phyloP scores from a whole-genome alignment of 2,888 invertebrate species.

The Caenorhabditis afra region DNA sequence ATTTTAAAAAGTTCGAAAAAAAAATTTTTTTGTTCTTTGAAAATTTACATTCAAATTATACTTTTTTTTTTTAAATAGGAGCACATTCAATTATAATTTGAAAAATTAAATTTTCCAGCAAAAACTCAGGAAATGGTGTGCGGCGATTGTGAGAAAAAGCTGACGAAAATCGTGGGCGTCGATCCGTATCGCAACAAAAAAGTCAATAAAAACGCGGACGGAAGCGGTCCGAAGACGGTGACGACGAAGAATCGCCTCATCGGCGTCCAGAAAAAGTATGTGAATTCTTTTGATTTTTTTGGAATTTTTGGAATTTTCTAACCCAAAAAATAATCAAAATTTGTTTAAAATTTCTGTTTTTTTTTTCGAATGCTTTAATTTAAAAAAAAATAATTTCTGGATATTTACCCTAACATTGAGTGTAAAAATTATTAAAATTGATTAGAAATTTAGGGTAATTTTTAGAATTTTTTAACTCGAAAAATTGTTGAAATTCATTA shows the following conservation, averaged over 20 bases:
- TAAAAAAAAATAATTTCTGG: no score
- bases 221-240: slow-evolving; percentile 59
- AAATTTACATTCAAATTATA: not conserved
- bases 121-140: slow-evolving; percentile 37
- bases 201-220: slow-evolving; percentile 86
- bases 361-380: no score
- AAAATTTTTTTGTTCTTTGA: not conserved
- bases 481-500: no score
- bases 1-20: slow-evolving; percentile 6
- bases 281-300: no score
- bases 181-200: slow-evolving; percentile 97
- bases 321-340: no score
- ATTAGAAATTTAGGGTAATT: no score
- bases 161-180: slow-evolving; percentile 89
- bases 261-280: slow-evolving; percentile 73
- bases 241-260: slow-evolving; percentile 68
- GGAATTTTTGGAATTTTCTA: no score
- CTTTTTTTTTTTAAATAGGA: not conserved
- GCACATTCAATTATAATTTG: not conserved
- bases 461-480: no score
- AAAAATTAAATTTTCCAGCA: not conserved
- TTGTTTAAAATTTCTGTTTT: no score
- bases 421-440: no score
- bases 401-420: no score
- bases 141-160: slow-evolving; percentile 67